Conservation (phyloP, 2,797 vertebrate genomes). For the Poliocrania exsul region DNA sequence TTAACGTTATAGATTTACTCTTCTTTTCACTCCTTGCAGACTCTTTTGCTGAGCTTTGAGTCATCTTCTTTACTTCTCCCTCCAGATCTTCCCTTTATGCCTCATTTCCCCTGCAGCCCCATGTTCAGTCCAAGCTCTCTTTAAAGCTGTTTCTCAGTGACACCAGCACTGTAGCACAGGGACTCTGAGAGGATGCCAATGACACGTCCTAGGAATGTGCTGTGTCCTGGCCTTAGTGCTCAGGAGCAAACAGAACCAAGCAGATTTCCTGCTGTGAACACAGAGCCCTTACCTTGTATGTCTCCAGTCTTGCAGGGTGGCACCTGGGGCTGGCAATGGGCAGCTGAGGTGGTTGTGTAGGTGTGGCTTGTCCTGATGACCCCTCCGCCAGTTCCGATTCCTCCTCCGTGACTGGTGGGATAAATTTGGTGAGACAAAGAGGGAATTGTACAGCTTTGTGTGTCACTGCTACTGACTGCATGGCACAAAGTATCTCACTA, state of each 20-base stretch:
- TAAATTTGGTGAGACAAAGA: not conserved
- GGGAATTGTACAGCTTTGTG: not conserved
- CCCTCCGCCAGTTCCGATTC: conserved; percentile 38
- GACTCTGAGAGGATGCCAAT: not conserved
- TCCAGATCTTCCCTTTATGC: not conserved
- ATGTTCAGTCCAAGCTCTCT: not conserved
- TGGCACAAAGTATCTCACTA: not conserved
- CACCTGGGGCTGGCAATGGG: conserved; percentile 62
- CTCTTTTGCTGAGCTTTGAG: not conserved
- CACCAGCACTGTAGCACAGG: not conserved
- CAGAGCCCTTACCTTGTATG: not conserved
- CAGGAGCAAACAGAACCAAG: not conserved
- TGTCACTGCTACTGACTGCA: not conserved
- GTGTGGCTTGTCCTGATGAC: conserved; percentile 50
- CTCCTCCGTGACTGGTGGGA: conserved; percentile 30
- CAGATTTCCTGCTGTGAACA: not conserved
- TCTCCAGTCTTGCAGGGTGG: conserved; percentile 38
- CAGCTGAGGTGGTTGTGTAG: conserved; percentile 29
- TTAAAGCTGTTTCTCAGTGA: not conserved
- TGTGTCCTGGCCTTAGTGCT: not conserved
- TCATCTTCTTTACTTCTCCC: not conserved
- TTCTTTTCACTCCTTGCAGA: not conserved
- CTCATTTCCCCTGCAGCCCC: not conserved
- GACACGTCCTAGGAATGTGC: no score
- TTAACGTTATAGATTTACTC: not conserved